A percentile compares a stretch with the other conserved stretches of the same genome.
Conservation (phyloP, 2,797 vertebrate genomes). For the Myotis daubentonii region DNA sequence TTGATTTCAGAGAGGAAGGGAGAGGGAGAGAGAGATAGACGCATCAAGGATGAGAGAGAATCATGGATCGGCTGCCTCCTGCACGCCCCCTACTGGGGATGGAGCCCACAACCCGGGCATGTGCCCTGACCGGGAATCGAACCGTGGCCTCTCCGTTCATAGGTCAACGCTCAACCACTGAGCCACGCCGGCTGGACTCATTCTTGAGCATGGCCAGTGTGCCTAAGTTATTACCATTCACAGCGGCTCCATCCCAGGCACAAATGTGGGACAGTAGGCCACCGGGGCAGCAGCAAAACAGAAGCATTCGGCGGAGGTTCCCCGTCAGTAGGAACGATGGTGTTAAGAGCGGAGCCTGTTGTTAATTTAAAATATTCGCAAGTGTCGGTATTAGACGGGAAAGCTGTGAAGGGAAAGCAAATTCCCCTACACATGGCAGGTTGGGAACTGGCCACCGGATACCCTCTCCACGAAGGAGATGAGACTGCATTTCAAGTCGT, state of each 20-base stretch:
- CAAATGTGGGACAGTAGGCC: not conserved
- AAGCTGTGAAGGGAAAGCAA: conserved; percentile 55
- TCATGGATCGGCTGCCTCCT: too few species aligned
- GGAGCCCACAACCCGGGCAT: too few species aligned
- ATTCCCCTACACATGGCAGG: not conserved
- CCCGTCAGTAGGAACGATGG: not conserved
- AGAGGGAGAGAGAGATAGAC: too few species aligned
- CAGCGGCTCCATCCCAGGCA: not conserved
- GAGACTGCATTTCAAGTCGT: not conserved
- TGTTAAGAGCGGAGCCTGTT: conserved; percentile 54
- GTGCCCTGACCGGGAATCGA: too few species aligned
- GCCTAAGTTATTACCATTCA: not conserved
- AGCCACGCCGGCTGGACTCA: too few species aligned
- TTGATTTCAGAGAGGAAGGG: too few species aligned
- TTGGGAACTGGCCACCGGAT: conserved; percentile 1
- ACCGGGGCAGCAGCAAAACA: too few species aligned
- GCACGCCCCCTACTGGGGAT: too few species aligned
- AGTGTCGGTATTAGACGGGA: conserved; percentile 52
- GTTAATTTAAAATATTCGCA: conserved; percentile 48
- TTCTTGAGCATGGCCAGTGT: rapidly evolving
- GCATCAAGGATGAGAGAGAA: too few species aligned
- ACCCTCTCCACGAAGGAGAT: conserved; percentile 44
- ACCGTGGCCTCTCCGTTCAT: too few species aligned
- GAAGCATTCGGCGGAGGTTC: not conserved
- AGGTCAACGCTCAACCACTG: too few species aligned